Base-by-base conservation (phyloP, 2,113 vertebrate species). In the Alosa alosa region DNA sequence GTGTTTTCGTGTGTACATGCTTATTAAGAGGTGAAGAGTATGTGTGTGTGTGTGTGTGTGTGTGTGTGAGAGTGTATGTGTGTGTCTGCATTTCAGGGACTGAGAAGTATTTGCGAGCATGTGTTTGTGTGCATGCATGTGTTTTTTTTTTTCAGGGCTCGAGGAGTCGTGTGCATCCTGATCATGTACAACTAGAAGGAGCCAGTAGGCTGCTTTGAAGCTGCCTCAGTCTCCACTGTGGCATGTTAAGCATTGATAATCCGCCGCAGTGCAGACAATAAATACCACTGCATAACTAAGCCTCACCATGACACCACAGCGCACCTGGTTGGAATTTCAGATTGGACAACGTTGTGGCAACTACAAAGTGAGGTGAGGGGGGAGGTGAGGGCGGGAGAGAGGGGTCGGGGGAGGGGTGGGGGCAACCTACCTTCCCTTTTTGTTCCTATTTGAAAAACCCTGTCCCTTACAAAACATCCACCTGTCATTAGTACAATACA, bases 211-310 rank as follows among this genome's bases (percentile, higher is more conserved):
- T 88, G 88, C 90, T 83, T 84, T 86, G 93, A 91, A 93, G 90
- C 89, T 90, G 89, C 92, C 93, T 91, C 92, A 92, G 91, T 93
- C 91, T 91, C 91, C 89, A 91, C 91, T 90, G 91, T 90, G 90
- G 93, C 91, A 93, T 93, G 93, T 93, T 93, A 93, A 95, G 93
- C 93, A 94, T 92, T 88, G 91, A 91, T 94, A 94, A 95, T 94
- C 93, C 95, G 93, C 94, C 90, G 92, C 93, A 94, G 91, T 94
- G 93, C 93, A 94, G 92, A 93, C 93, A 93, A 93, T 92, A 94
- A 93, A 94, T 94, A 92, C 90, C 90, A 87, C 92, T 90, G 93
- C 92, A 95, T 92, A 94, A 94, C 90, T 91, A 91, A 91, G 90
- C 87, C 89, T 94, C 89, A 64, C 91, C 91, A 90, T 92, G 92